These are phyloP conservation scores for Phytoseiulus persimilis DNA, from an alignment of 2,888 invertebrate species.

Conservation along the genomic window DNA sequence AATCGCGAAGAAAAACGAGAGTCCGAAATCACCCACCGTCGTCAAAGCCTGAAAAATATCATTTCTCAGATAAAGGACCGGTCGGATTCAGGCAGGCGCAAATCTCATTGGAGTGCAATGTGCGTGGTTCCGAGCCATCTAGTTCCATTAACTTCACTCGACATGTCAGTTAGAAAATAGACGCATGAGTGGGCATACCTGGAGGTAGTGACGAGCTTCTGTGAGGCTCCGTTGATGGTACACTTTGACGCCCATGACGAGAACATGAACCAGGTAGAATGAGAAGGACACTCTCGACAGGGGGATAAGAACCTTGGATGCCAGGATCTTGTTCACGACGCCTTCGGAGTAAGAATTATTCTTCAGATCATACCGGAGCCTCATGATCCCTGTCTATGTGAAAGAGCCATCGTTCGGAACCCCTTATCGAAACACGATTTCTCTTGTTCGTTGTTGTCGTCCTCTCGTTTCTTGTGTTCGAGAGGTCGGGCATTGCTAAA, in stretches of 20 bases:
- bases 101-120: not conserved
- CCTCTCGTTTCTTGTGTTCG: too few species aligned
- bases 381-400: too few species aligned
- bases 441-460: too few species aligned
- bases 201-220: not conserved
- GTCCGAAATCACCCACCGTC: not conserved
- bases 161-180: not conserved
- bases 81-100: too few species aligned
- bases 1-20: not conserved
- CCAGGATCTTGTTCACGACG: not conserved
- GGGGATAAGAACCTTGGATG: not conserved
- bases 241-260: not conserved
- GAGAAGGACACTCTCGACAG: not conserved
- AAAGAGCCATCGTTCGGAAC: too few species aligned
- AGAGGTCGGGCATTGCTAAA: too few species aligned
- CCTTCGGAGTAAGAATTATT: too few species aligned
- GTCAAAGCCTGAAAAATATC: not conserved
- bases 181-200: not conserved
- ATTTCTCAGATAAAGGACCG: too few species aligned
- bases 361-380: too few species aligned
- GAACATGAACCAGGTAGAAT: not conserved
- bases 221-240: not conserved
- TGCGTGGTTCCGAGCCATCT: not conserved
- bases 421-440: too few species aligned
- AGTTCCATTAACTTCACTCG: too few species aligned